Percentiles rank a stretch among this genome's conserved stretches.
phyloP scores from a whole-genome alignment of 2,888 invertebrate species.

The Himalopsyche japonica region DNA sequence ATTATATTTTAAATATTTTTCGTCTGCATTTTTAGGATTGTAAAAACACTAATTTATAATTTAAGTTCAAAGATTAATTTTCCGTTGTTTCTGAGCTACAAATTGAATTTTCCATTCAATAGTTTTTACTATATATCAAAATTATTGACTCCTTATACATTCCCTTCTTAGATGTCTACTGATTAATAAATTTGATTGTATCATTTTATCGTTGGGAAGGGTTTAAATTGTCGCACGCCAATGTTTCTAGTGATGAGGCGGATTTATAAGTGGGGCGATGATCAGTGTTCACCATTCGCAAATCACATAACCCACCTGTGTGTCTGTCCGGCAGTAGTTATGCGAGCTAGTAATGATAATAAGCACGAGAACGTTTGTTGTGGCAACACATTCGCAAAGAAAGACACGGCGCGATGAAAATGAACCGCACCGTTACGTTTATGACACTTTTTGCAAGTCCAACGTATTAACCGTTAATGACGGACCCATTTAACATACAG shows the following conservation, averaged over 20 bases:
- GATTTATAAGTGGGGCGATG: neutral
- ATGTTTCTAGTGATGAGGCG: neutral
- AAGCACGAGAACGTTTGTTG: neutral
- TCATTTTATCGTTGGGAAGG: neutral
- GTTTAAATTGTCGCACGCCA: neutral
- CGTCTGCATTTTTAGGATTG: too few species aligned
- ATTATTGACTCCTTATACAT: too few species aligned
- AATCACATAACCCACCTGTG: neutral
- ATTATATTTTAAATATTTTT: too few species aligned
- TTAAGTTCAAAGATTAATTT: too few species aligned
- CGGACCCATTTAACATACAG: neutral
- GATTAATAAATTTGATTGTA: too few species aligned
- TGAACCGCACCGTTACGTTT: slow-evolving; percentile 33
- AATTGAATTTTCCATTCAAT: too few species aligned
- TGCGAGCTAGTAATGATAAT: neutral
- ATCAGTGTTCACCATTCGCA: neutral
- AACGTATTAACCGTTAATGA: neutral
- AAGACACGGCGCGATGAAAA: slow-evolving; percentile 32
- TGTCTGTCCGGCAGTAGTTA: neutral
- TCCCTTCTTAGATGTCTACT: too few species aligned
- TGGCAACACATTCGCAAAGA: neutral
- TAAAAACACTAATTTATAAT: too few species aligned
- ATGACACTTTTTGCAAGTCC: slow-evolving; percentile 28
- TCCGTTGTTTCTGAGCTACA: too few species aligned
- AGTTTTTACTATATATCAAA: too few species aligned